A percentile compares a stretch with the other conserved stretches of the same genome.
phyloP scores from a whole-genome alignment of 2,113 vertebrate genomes.

The Salvelinus namaycush region DNA sequence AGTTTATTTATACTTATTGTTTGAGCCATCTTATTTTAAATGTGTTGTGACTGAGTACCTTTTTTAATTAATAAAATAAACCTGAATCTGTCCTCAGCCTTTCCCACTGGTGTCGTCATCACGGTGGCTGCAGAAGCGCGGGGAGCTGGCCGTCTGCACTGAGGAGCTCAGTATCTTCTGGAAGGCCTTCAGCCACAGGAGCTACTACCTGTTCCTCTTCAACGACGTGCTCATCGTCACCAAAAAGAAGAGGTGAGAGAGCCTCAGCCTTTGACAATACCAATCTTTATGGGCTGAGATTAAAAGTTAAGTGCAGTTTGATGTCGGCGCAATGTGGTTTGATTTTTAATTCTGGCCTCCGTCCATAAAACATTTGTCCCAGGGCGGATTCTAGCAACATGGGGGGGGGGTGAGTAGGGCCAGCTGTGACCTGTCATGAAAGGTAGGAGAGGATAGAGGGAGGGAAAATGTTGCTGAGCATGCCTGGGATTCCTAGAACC shows the following conservation, averaged over 20 bases:
- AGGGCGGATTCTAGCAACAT: too few relatives aligned
- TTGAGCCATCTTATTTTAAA: too few relatives aligned
- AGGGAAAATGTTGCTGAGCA: constrained; percentile 40
- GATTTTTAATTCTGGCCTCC: too few relatives aligned
- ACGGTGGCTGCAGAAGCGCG: constrained; percentile 89
- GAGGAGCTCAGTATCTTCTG: constrained; percentile 87
- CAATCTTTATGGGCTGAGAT: too few relatives aligned
- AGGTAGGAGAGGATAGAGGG: constrained; percentile 8
- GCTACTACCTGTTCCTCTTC: constrained; percentile 89
- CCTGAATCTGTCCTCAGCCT: constrained; percentile 64
- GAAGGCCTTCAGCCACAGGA: constrained; percentile 80
- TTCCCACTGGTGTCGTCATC: constrained; percentile 87
- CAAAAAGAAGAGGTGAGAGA: constrained; percentile 86
- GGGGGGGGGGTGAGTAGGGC: constrained; percentile 2
- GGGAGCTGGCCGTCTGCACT: constrained; percentile 75
- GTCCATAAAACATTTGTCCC: too few relatives aligned
- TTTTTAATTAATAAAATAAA: too few relatives aligned
- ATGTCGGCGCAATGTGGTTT: too few relatives aligned
- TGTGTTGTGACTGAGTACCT: too few relatives aligned
- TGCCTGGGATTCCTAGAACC: constrained; percentile 63
- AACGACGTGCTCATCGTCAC: constrained; percentile 91
- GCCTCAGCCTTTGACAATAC: too few relatives aligned
- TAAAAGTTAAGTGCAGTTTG: too few relatives aligned
- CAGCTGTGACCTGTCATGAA: constrained; percentile 13
- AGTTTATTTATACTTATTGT: too few relatives aligned